Conservation (phyloP, 2,888 invertebrate genomes). For the Pegoplata infirma region DNA sequence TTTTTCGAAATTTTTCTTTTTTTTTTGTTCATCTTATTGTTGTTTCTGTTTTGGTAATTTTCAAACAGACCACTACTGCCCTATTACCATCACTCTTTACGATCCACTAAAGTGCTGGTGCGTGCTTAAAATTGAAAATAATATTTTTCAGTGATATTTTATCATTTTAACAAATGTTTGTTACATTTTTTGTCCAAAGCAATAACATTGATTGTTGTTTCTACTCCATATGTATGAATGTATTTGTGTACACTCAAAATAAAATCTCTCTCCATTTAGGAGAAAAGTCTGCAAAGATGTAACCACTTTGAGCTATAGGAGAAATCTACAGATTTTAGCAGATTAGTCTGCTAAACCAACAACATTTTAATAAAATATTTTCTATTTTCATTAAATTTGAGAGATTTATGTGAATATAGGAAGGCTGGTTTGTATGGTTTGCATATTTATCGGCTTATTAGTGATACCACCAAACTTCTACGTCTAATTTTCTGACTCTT, state of each 20-base stretch:
- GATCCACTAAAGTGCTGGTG: conserved; percentile 22
- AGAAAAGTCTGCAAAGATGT: too few relatives aligned
- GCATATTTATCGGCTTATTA: too few relatives aligned
- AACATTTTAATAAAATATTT: too few relatives aligned
- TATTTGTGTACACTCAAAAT: not conserved
- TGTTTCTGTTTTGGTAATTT: not conserved
- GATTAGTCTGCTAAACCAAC: too few relatives aligned
- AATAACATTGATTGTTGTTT: conserved; percentile 17
- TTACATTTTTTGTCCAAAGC: conserved; percentile 20
- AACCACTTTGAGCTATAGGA: too few relatives aligned
- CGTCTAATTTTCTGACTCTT: too few relatives aligned
- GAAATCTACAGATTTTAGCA: too few relatives aligned
- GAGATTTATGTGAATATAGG: too few relatives aligned
- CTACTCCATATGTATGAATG: not conserved
- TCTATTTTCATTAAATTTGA: too few relatives aligned
- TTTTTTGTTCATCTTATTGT: not conserved
- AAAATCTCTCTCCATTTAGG: too few relatives aligned
- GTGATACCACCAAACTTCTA: too few relatives aligned
- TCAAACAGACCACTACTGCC: not conserved
- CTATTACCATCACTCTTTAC: not conserved
- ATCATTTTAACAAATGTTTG: conserved; percentile 1
- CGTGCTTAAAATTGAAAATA: conserved; percentile 47
- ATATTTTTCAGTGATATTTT: not conserved
- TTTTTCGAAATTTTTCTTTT: not conserved
- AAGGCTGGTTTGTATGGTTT: too few relatives aligned